Base-by-base conservation (phyloP, 1,140 invertebrate species). In the Drosophila repleta region DNA sequence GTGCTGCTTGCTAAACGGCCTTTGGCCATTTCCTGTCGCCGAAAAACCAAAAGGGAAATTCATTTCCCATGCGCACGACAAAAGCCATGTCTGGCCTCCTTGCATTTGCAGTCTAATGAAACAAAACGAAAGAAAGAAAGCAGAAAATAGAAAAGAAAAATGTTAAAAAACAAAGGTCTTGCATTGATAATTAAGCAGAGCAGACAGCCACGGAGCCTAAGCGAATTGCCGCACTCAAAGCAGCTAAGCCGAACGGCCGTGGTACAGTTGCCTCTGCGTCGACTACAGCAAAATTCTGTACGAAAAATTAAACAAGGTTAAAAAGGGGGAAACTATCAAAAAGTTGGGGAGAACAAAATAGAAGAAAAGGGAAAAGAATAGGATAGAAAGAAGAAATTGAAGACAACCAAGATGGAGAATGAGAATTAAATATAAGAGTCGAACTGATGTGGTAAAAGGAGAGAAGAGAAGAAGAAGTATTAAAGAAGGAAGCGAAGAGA, bases 141-240 rank as follows among this genome's bases (percentile, higher is more conserved):
- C 80, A 80, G 46, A 84, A 79, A 78, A 79, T 61, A 46, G 20
- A 29, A 29, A 55, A 58, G 56, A 55, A 64, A 46, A 64, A 62
- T 39, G 24, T 57, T 15, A 57, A 62, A 62, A 76, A 67, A 65
- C 55, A 49, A 67, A 61, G 63, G 60, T 61, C 87, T 76, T 88
- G 83, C 78, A 87, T 87, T 88, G 76, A 88, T 88, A 87, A 87
- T 87, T 87, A 87, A 87, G 79, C 80, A 69, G 58, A 65, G 52
- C 49, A 61, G 57, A 60, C 65, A 65, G 64, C 51, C 51, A 41
- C 37, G 37, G 43, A 62, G 37, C 21, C 17, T 48, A 48, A 81
- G 60, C 57, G 49, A 63, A 76, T 49, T 55, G 20, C 15, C 51
- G 39, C 5, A 26, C 29, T 24, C 29, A 45, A 49, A 58, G 51